phyloP scores from a whole-genome alignment of 2,797 vertebrate species.

The Tadarida brasiliensis region DNA sequence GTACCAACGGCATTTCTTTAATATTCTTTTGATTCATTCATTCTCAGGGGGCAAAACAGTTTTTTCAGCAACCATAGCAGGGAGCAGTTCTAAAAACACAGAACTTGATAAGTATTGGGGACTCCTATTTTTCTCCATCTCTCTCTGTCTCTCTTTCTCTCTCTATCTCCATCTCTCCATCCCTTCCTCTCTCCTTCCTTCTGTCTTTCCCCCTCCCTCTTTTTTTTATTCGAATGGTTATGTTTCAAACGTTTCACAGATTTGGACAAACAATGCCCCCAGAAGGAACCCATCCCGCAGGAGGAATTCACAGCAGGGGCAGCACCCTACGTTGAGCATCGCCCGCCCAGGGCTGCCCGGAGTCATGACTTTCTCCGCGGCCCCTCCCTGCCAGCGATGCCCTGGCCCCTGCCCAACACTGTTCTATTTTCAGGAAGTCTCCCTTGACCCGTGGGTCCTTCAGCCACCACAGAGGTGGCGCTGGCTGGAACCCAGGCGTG shows the following conservation, averaged over 20 bases:
- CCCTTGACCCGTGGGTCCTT: conserved; percentile 85
- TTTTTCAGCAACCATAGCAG: conserved; percentile 81
- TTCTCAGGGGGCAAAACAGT: conserved; percentile 79
- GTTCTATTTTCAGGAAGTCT: conserved; percentile 83
- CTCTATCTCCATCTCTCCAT: background rate
- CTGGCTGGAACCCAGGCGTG: conserved; percentile 90
- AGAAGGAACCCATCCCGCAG: conserved; percentile 79
- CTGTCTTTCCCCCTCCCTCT: background rate
- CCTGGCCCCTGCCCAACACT: conserved; percentile 76
- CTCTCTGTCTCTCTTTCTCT: background rate
- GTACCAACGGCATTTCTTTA: conserved; percentile 75
- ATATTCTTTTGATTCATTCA: conserved; percentile 79
- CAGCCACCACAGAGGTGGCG: conserved; percentile 74
- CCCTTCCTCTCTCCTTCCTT: fast-evolving
- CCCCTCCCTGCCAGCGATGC: background rate
- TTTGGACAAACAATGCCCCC: conserved; percentile 85
- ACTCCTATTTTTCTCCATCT: conserved; percentile 61
- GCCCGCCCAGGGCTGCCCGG: background rate
- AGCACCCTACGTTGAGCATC: conserved; percentile 67
- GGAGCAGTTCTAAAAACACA: conserved; percentile 82
- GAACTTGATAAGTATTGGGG: conserved; percentile 81
- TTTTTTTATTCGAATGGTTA: conserved; percentile 78
- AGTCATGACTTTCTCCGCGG: conserved; percentile 66
- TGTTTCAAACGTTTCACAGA: conserved; percentile 85
- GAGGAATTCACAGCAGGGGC: conserved; percentile 57